Evolutionary conservation across 2,797 vertebrate species (phyloP), one percentile per base, ranked within the genome.

Genomic region (Hippoglossus hippoglossus): DNA sequence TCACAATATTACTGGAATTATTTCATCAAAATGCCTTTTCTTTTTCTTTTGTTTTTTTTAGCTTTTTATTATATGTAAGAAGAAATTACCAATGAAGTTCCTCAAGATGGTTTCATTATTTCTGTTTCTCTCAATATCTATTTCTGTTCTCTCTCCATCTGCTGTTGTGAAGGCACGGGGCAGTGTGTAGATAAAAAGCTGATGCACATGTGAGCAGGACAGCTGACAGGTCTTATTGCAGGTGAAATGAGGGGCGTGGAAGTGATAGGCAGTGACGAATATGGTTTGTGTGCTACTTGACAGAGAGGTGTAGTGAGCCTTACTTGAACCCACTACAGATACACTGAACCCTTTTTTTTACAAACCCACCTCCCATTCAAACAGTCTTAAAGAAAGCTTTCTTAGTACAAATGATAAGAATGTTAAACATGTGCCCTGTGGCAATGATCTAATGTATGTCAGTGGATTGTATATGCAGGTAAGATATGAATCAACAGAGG

Each of bases 381-480:
- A 67, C 52, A 64, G 58, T 72, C 67, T 52, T 55, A 58, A 73
- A 65, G 61, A 47, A 79, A 34, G 78, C 73, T 81, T 82, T 83
- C 34, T 82, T 65, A 54, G 54, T 65, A 55, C 15, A 6, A 69
- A 77, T 12, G 24, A 80, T 11, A 19, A 52, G 59, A 87, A 81
- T 78, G 76, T 84, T 78, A 25, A 62, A 80, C 73, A 79, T 60
- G 74, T 87, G 80, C 75, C 82, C 84, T 83, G 79, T 84, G 87
- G 82, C 86, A 85, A 86, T 86, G 86, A 87, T 82, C 83, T 87
- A 67, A 83, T 86, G 86, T 90, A 86, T 87, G 87, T 87, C 76
- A 78, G 82, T 84, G 85, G 71, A 82, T 75, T 80, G 66, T 68
- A 65, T 56, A 77, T 73, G 61, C 84, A 75, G 80, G 74, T 79